A percentile compares a stretch with the other conserved stretches of the same genome.
Conservation (phyloP, 2,888 invertebrate species). For the Parasteatoda lunata region DNA sequence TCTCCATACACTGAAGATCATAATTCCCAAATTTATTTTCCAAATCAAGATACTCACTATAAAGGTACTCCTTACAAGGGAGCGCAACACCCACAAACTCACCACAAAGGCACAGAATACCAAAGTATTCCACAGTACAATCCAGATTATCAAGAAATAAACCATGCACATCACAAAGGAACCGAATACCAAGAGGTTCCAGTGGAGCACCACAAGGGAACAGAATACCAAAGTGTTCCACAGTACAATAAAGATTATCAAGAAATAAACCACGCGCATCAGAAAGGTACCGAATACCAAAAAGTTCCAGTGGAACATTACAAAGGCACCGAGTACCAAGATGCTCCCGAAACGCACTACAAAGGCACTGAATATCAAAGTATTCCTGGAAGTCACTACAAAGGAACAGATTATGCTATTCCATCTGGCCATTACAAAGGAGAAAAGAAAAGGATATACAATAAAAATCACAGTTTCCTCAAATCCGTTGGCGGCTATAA, state of each 20-base stretch:
- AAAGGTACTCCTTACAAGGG: slow-evolving; percentile 14
- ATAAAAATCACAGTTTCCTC: slow-evolving; percentile 32
- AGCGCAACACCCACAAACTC: background rate
- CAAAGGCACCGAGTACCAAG: slow-evolving; percentile 23
- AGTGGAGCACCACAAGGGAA: slow-evolving; percentile 26
- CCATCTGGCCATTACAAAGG: background rate
- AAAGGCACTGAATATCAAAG: slow-evolving; percentile 22
- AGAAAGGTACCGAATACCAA: slow-evolving; percentile 2
- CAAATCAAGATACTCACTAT: slow-evolving; percentile 3
- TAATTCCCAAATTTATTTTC: background rate
- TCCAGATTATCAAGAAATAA: too few species aligned
- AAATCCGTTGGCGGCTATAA: slow-evolving; percentile 49
- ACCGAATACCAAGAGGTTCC: background rate
- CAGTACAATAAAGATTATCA: background rate
- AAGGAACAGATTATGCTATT: background rate
- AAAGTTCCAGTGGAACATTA: slow-evolving; percentile 8
- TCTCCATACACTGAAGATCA: slow-evolving; percentile 1
- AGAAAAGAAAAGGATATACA: background rate
- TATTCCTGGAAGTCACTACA: background rate
- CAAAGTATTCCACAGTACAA: background rate
- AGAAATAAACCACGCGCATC: background rate
- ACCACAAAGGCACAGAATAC: slow-evolving; percentile 35
- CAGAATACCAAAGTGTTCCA: background rate
- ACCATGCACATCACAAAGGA: background rate
- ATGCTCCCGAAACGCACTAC: background rate